phyloP scores from a whole-genome alignment of 2,888 invertebrate genomes.

The Thysanoteuthis rhombus region DNA sequence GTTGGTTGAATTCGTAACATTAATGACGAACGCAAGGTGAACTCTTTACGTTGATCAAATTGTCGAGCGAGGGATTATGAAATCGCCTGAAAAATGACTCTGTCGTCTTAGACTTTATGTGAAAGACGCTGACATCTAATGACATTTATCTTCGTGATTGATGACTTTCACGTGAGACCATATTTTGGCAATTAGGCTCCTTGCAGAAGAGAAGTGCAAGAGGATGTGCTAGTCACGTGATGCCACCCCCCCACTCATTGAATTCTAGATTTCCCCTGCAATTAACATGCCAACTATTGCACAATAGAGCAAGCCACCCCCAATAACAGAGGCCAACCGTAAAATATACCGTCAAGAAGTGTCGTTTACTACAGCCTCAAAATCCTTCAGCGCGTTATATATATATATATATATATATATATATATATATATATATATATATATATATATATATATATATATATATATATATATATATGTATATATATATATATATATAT shows the following conservation, averaged over 20 bases:
- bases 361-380: no score
- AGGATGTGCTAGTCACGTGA: background rate
- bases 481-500: background rate
- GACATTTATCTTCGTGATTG: background rate
- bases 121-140: background rate
- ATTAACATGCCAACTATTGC: background rate
- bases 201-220: background rate
- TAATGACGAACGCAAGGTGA: no score
- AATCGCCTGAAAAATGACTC: background rate
- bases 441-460: background rate
- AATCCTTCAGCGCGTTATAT: background rate
- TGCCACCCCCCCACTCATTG: background rate
- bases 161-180: background rate
- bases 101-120: background rate
- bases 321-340: no score
- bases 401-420: conserved; percentile 12
- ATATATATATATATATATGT: background rate
- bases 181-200: background rate
- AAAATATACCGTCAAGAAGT: no score
- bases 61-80: background rate
- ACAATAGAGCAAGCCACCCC: no score
- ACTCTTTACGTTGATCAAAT: no score
- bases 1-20: no score
- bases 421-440: background rate
- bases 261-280: background rate